Conservation (phyloP, 2,888 invertebrate genomes). For the Tenthredo notha region DNA sequence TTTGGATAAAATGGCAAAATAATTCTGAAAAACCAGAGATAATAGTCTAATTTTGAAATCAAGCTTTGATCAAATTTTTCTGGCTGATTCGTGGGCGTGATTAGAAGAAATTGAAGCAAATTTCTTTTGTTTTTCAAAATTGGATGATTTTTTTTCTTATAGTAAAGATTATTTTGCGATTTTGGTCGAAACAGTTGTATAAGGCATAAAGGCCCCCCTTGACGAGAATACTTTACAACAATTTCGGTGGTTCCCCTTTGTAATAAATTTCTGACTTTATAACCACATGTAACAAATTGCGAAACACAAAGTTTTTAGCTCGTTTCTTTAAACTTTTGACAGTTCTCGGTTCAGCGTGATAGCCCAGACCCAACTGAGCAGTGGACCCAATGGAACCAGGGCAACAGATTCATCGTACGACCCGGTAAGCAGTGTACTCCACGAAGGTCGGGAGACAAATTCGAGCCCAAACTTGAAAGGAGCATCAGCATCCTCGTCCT, state of each 20-base stretch:
- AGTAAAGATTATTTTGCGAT: not conserved
- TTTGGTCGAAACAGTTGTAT: not conserved
- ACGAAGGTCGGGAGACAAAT: conserved; percentile 72
- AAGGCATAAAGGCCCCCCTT: not conserved
- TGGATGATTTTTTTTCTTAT: not conserved
- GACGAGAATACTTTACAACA: not conserved
- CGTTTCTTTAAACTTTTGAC: conserved; percentile 19
- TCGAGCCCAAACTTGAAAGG: conserved; percentile 73
- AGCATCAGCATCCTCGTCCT: conserved; percentile 75
- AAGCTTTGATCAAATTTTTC: not conserved
- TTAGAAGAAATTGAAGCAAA: not conserved
- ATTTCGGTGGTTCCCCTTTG: not conserved
- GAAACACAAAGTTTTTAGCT: not conserved
- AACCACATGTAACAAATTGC: not conserved
- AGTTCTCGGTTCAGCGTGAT: conserved; percentile 73
- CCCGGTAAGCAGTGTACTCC: conserved; percentile 69
- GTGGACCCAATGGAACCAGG: conserved; percentile 65
- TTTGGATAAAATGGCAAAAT: too few relatives aligned
- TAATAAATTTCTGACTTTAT: not conserved
- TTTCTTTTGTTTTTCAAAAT: not conserved
- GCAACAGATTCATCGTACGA: conserved; percentile 73
- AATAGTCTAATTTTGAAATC: too few relatives aligned
- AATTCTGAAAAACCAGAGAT: too few relatives aligned
- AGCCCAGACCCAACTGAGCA: conserved; percentile 72
- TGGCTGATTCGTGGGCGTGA: not conserved